Evolutionary conservation across 2,113 vertebrate genomes (phyloP).

Genomic region (Arenaria interpres): DNA sequence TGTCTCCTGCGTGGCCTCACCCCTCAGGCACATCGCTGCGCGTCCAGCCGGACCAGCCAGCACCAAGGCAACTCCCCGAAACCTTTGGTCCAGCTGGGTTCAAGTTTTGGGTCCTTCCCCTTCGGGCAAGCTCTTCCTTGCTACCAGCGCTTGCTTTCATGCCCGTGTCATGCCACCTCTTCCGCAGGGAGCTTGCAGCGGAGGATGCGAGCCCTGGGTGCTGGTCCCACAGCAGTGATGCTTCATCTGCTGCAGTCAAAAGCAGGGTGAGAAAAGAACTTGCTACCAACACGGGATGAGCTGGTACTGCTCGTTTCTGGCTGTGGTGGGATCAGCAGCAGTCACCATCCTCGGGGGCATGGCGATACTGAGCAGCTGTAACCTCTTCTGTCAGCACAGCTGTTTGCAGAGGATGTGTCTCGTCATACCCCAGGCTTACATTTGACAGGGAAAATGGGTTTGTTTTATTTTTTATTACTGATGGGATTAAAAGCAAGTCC

Average conservation of each 20-base stretch:
- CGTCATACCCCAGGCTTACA: not conserved
- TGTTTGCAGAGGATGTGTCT: not conserved
- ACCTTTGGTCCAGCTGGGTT: not conserved
- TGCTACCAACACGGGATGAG: not conserved
- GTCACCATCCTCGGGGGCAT: not conserved
- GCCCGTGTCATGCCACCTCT: accelerated
- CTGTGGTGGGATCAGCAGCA: not conserved
- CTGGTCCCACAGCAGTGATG: not conserved
- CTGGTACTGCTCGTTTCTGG: accelerated
- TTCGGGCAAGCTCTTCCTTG: not conserved
- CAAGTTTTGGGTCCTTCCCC: not conserved
- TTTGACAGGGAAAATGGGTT: slow-evolving; percentile 28
- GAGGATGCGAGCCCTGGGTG: not conserved
- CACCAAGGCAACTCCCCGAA: not conserved
- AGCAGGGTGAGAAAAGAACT: not conserved
- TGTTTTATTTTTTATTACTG: not conserved
- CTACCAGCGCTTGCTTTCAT: not conserved
- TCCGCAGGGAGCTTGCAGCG: accelerated
- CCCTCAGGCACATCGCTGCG: not conserved
- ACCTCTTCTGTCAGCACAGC: not conserved
- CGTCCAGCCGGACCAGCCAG: not conserved
- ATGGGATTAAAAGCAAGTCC: slow-evolving; percentile 28
- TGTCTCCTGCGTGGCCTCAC: not conserved
- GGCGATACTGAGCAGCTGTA: not conserved
- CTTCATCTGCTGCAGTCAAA: not conserved